A percentile compares a stretch with the other conserved stretches of the same genome.
phyloP scores from a whole-genome alignment of 2,888 invertebrate genomes.

The Drosophila tripunctata region DNA sequence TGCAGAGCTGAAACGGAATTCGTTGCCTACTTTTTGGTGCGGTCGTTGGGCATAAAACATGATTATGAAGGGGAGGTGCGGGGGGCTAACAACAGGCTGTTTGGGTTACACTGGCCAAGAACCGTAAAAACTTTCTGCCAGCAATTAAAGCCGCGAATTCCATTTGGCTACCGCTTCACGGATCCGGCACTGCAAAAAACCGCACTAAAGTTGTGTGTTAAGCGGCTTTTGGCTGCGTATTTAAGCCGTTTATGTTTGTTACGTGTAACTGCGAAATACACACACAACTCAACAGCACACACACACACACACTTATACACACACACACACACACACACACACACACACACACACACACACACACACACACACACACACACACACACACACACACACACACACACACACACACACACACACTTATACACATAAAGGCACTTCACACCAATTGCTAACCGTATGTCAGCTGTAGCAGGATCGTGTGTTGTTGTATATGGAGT shows the following conservation, averaged over 20 bases:
- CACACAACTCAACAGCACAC: slow-evolving; percentile 25
- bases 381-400: slow-evolving; percentile 4
- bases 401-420: slow-evolving; percentile 3
- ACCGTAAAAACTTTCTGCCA: slow-evolving; percentile 25
- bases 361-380: slow-evolving; percentile 11
- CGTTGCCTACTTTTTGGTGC: slow-evolving; percentile 41
- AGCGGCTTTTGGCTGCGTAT: slow-evolving; percentile 69
- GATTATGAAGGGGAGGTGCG: slow-evolving; percentile 45
- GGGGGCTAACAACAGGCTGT: background rate
- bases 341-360: too few species aligned
- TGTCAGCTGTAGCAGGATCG: slow-evolving; percentile 46
- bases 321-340: background rate
- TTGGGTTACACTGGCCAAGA: background rate
- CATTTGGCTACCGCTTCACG: slow-evolving; percentile 15
- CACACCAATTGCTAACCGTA: slow-evolving; percentile 34
- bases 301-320: slow-evolving; percentile 2
- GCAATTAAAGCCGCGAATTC: slow-evolving; percentile 50
- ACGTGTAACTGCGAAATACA: slow-evolving; percentile 55
- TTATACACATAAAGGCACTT: slow-evolving; percentile 13
- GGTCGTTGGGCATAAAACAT: slow-evolving; percentile 57
- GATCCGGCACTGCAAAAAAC: slow-evolving; percentile 46
- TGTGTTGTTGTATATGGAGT: slow-evolving; percentile 13
- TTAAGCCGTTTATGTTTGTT: slow-evolving; percentile 69
- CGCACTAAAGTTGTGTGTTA: slow-evolving; percentile 69
- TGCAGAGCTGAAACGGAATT: slow-evolving; percentile 22